phyloP scores from a whole-genome alignment of 2,888 invertebrate genomes.

The Chloroclystis v-ata region DNA sequence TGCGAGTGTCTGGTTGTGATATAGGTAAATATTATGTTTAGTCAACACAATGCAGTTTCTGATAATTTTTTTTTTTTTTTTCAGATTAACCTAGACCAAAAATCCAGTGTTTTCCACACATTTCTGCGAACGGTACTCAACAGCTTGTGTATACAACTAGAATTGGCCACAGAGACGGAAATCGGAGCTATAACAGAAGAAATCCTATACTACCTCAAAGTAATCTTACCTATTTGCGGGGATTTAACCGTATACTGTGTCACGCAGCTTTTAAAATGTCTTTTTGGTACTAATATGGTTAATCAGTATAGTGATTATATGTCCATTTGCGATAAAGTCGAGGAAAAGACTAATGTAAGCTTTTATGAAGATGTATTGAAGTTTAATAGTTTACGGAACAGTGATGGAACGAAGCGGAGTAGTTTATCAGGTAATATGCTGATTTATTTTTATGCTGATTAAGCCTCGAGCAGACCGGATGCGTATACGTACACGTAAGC shows the following conservation, averaged over 20 bases:
- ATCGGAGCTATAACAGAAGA: constrained; percentile 88
- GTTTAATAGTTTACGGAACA: constrained; percentile 38
- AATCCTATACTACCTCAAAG: constrained; percentile 84
- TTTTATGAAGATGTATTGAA: constrained; percentile 60
- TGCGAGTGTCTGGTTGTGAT: no score
- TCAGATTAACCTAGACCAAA: constrained; percentile 87
- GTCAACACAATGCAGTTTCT: no score
- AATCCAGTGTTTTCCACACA: constrained; percentile 85
- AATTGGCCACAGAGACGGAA: constrained; percentile 83
- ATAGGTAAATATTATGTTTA: no score
- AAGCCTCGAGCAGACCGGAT: no score
- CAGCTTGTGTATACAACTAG: constrained; percentile 83
- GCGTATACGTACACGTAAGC: no score
- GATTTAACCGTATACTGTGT: constrained; percentile 85
- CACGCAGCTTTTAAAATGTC: constrained; percentile 85
- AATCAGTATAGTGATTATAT: constrained; percentile 63
- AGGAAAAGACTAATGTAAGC: constrained; percentile 24
- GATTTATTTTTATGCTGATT: no score
- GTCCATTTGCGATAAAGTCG: constrained; percentile 47
- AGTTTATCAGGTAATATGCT: constrained; percentile 32
- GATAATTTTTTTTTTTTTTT: constrained; percentile 30
- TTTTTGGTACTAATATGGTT: constrained; percentile 86
- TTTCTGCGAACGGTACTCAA: constrained; percentile 81
- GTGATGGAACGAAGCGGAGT: constrained; percentile 44
- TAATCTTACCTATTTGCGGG: constrained; percentile 83